These are phyloP conservation scores for Caradrina clavipalpis DNA, from an alignment of 2,888 invertebrate species.

Conservation along the genomic window DNA sequence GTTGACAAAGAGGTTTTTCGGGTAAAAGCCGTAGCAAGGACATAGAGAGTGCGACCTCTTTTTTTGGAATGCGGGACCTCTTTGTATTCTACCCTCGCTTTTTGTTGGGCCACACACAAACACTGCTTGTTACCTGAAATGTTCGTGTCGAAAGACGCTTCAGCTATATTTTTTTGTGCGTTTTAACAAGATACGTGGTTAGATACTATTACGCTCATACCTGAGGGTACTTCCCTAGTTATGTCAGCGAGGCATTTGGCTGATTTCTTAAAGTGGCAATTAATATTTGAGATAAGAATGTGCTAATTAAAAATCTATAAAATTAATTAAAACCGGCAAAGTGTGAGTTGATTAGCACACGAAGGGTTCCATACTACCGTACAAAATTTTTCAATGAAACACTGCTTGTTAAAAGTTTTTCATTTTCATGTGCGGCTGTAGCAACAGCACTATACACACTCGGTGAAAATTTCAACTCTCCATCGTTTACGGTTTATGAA, in stretches of 20 bases:
- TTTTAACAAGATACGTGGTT: constrained; percentile 28
- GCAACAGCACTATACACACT: too few species aligned
- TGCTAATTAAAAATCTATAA: constrained; percentile 8
- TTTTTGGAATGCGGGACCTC: constrained; percentile 66
- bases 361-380: too few species aligned
- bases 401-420: too few species aligned
- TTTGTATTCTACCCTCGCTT: constrained; percentile 75
- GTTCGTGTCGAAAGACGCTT: constrained; percentile 61
- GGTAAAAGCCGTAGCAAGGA: constrained; percentile 64
- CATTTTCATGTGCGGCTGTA: too few species aligned
- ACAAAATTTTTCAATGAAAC: too few species aligned
- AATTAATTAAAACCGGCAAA: not conserved
- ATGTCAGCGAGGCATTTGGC: not conserved
- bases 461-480: too few species aligned
- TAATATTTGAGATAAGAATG: not conserved
- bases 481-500: too few species aligned
- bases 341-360: too few species aligned
- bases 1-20: constrained; percentile 76
- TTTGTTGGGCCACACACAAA: constrained; percentile 70
- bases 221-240: not conserved
- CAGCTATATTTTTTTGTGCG: constrained; percentile 43
- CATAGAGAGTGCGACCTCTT: constrained; percentile 56
- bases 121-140: constrained; percentile 71
- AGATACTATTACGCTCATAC: not conserved
- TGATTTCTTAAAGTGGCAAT: not conserved